Conservation (phyloP, 1,140 invertebrate genomes). For the Drosophila lacteicornis region DNA sequence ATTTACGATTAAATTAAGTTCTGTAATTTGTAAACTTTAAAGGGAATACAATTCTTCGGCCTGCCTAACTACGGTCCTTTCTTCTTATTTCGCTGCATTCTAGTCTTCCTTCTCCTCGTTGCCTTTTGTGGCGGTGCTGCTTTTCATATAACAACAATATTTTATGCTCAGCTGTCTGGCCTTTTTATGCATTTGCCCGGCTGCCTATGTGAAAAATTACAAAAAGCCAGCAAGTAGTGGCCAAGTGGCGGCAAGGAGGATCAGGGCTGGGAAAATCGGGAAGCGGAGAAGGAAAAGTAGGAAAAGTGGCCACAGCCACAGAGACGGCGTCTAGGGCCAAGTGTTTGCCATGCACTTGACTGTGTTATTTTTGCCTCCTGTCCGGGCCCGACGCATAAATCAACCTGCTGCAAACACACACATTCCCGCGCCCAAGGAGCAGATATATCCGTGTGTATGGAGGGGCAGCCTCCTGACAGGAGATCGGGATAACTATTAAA, state of each 20-base stretch:
- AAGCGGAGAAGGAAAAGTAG: not conserved
- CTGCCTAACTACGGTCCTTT: not conserved
- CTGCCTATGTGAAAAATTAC: conserved; percentile 81
- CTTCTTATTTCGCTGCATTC: conserved; percentile 33
- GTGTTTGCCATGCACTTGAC: conserved; percentile 81
- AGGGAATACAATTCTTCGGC: conserved; percentile 15
- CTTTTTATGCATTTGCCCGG: conserved; percentile 78
- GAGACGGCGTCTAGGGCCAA: conserved; percentile 62
- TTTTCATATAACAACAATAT: conserved; percentile 83
- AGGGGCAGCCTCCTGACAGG: conserved; percentile 28
- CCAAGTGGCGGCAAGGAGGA: conserved; percentile 39
- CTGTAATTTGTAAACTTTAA: not conserved
- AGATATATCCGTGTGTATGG: not conserved
- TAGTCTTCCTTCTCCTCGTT: conserved; percentile 3
- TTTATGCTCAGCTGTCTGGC: conserved; percentile 82
- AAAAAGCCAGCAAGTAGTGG: conserved; percentile 63
- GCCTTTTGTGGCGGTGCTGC: conserved; percentile 54
- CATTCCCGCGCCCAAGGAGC: conserved; percentile 27
- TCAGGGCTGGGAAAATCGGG: conserved; percentile 17
- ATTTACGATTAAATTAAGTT: not conserved
- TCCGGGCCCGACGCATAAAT: conserved; percentile 67
- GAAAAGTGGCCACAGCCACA: conserved; percentile 40
- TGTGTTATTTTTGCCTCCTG: conserved; percentile 74
- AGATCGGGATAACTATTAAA: conserved; percentile 60
- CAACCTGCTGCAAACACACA: conserved; percentile 60